Base-by-base conservation (phyloP, 2,888 invertebrate genomes). In the Zhengitettix transpicula region DNA sequence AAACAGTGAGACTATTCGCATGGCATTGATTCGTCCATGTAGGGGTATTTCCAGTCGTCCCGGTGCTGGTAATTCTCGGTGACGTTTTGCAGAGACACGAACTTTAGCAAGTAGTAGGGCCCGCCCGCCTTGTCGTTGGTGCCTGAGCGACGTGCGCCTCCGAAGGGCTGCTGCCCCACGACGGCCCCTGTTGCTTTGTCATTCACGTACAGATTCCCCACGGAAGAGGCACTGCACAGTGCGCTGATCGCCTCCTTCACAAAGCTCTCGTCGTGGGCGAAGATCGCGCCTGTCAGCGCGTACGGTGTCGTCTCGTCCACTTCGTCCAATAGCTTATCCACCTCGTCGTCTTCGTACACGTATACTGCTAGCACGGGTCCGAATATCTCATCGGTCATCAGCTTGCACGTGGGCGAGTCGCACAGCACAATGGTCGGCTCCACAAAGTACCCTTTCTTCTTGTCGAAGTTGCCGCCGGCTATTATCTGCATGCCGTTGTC, bases 351-450 rank as follows among this genome's bases (percentile, higher is more conserved):
- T 60, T 89, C 85, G 72, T 98, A 99, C 0, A 89, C 90, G 70
- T 90, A 96, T 61, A 93, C 80, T 0, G 89, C 76, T 57, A 99
- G 75, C 11, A 99, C 84, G 0, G 99, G 99, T 1, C 99, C 99
- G 72, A 99, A 99, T 66, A 99, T 96, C 75, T 99, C 99, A 75
- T 98, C 92, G 0, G 79, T 81, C 87, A 94, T 91, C 57, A 93
- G 81, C 69, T 83, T 84, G 70, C 97, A 93, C 59, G 76, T 77
- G 0, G 97, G 95, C 74, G 98, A 87, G 59, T 78, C 84, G 0
- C 86, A 78, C 69, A 88, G 82, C 52, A 99, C 82, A 66, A 99
- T 89, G 1, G 99, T 99, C 1, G 99, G 99, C 69, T 96, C 83
- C 52, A 99, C 79, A 71, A 89, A 99, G 73, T 93, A 99, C 0